Evolutionary conservation across 2,113 vertebrate genomes (phyloP).

Genomic region (Clupea harengus): DNA sequence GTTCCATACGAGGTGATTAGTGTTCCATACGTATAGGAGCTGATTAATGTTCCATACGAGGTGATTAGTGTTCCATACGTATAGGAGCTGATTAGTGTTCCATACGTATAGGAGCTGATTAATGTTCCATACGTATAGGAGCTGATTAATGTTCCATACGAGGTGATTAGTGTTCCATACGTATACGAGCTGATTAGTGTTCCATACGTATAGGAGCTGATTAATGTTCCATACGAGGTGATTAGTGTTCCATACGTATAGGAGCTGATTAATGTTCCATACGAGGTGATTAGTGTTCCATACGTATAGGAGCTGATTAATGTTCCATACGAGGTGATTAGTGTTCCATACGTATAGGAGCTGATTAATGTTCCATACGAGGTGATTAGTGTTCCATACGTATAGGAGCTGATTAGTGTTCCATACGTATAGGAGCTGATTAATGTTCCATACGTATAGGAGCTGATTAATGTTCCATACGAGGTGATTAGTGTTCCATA

Average conservation of each 20-base stretch:
- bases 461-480: conserved; percentile 12
- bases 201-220: background rate
- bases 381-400: no score
- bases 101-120: no score
- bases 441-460: no score
- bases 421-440: no score
- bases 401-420: background rate
- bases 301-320: background rate
- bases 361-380: conserved; percentile 13
- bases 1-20: conserved; percentile 14
- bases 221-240: conserved; percentile 19
- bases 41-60: conserved; percentile 16
- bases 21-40: background rate
- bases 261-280: conserved; percentile 11
- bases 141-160: conserved; percentile 13
- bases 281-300: no score
- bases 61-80: no score
- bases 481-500: no score
- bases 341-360: background rate
- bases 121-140: no score
- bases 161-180: no score
- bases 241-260: no score
- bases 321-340: conserved; percentile 16
- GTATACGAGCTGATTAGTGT: background rate
- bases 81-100: background rate